Evolutionary conservation across 2,888 invertebrate genomes (phyloP), one percentile per base, ranked within the genome.

Genomic region (Perithous albicinctus): DNA sequence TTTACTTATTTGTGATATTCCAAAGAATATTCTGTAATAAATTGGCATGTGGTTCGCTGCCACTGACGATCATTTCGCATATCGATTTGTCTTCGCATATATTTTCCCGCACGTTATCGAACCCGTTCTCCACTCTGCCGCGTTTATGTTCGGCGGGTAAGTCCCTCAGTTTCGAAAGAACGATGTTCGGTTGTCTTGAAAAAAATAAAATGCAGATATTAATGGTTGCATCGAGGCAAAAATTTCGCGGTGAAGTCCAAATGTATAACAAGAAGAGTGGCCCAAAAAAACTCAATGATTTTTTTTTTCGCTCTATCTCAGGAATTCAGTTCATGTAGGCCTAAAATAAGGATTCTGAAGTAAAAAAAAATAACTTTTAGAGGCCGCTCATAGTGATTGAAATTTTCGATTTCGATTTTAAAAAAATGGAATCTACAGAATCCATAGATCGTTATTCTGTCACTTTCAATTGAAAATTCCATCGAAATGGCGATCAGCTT

Each of bases 91-190:
- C 89, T 80, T 92, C 92, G 85, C 93, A 93, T 26, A 72, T 74
- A 10, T 85, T 73, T 41, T 83, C 82, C 8, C 81, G 81, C 48
- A 77, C 66, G 38, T 82, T 82, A 35, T 72, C 78, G 61, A 54
- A 29, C 29, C 41, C 61, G 59, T 81, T 72, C 26, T 38, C 59
- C 41, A 84, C 38, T 74, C 84, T 82, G 20, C 67, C 78, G 7
- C 75, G 83, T 67, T 91, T 92, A 74, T 92, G 92, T 80, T 92
- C 92, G 26, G 84, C 84, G 10, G 89, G 88, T n/a, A 91, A 86
- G 76, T 90, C 90, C 69, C 90, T 86, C 66, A 89, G 82, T 78
- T 92, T 92, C 41, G 93, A 91, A 41, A 93, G 87, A 51, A 90
- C 87, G 77, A 92, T 90, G 74, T 89, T 88, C 5, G 93, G 91